Conservation (phyloP, 1,140 invertebrate genomes). For the Pseudomyrmex cubaensis region DNA sequence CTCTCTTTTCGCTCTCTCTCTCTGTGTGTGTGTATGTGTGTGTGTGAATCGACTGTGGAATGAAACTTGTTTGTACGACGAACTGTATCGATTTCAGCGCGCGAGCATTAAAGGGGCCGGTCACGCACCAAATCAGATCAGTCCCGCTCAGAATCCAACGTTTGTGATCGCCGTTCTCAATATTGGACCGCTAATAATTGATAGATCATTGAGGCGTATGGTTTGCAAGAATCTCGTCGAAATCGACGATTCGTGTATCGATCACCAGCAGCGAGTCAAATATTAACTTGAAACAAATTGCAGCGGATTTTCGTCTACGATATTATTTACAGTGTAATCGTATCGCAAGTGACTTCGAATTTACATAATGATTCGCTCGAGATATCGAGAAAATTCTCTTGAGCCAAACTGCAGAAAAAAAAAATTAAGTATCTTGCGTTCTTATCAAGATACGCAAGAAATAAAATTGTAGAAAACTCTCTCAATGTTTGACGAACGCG, state of each 20-base stretch:
- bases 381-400: background rate
- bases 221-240: slow-evolving; percentile 16
- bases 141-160: slow-evolving; percentile 21
- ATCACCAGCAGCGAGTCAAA: slow-evolving; percentile 2
- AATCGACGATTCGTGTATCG: background rate
- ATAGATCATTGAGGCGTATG: slow-evolving; percentile 13
- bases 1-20: background rate
- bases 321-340: background rate
- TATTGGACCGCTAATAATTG: slow-evolving; percentile 38
- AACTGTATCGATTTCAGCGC: slow-evolving; percentile 15
- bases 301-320: background rate
- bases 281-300: slow-evolving; percentile 17
- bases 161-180: background rate
- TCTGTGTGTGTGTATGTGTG: background rate
- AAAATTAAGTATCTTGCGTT: background rate
- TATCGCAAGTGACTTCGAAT: background rate
- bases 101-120: slow-evolving; percentile 4
- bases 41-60: slow-evolving; percentile 38
- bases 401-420: background rate
- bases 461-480: no score
- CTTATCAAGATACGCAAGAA: background rate
- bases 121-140: slow-evolving; percentile 48
- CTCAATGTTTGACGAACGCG: no score
- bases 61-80: slow-evolving; percentile 15
- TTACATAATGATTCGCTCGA: background rate